Base-by-base conservation (phyloP, 2,888 invertebrate species). In the Archaeoteleia sp. region DNA sequence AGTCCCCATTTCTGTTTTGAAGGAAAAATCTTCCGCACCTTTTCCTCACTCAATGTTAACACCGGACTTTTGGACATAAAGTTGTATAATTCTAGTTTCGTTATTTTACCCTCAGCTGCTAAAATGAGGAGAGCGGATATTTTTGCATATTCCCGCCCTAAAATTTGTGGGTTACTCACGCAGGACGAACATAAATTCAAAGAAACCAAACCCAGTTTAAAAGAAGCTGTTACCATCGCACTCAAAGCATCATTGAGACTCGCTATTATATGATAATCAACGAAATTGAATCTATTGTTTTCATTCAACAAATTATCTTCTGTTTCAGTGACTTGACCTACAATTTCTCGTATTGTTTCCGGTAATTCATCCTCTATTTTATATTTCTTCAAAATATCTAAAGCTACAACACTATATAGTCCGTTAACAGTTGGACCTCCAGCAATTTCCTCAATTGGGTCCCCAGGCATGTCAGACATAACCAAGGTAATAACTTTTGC, bases 391-490 rank as follows among this genome's bases (percentile, higher is more conserved):
- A 90, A 68, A 27, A 90, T 84, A n/a, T 81, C 74, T 4, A 86
- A 68, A 15, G 87, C 86, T 27, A 79, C 15, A 23, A 23, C 78
- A 17, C 60, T 39, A 13, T 80, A 29, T 2, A 78, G 63, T 43
- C 84, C 83, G 37, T 54, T 69, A 1, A 88, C 87, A 37, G 49
- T 58, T 0, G 91, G 91, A 1, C 91, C 91, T 83, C 90, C 90
- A 1, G 90, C 90, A 27, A 55, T 55, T 40, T 57, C 10, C 71
- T 40, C 86, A 29, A 91, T 63, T 8, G 88, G 87, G 75, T 90
- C 89, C 1, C 87, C 88, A 37, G 91, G 86, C 1, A 91, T 87
- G 81, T 92, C 91, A 0, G 91, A 92, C 32, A 92, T 85, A 54
- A 92, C 88, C 14, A 92, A 77, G 0, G 88, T 84, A 12, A 90